Base-by-base conservation (phyloP, 2,113 vertebrate genomes). In the Todiramphus chloris region DNA sequence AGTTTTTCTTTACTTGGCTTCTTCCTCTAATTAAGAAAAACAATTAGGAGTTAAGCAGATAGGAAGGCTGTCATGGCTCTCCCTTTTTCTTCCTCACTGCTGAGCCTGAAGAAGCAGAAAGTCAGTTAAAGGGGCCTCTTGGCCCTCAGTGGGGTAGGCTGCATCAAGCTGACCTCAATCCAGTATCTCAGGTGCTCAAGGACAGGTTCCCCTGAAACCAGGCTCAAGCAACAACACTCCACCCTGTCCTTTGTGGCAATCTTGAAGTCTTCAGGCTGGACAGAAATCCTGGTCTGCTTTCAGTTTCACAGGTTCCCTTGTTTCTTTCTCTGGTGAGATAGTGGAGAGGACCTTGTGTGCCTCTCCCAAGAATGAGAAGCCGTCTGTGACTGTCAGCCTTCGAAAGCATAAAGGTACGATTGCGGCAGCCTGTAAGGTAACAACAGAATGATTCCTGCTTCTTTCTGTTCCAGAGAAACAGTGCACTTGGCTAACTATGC, bases 251-350 rank as follows among this genome's bases (percentile, higher is more conserved):
- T 59, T 12, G 4, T 80, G 46, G 18, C 46, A 81, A 2, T 56
- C 89, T 79, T 75, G 39, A 68, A 46, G 31, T 51, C 81, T 85
- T 73, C 41, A 86, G 41, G 35, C 33, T 25, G 53, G 37, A 69
- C 20, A 64, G 72, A 95, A 95, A 90, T 46, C 50, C n/a, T 76
- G 51, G 28, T 95, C 48, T 90, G 48, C 48, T 96, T 37, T 95
- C 87, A 98, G 97, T 81, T 97, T 96, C 51, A 72, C 95, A 95
- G 93, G 89, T 83, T 96, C 95, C 62, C 96, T 98, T 43, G 95
- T 97, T 88, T 96, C 97, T 63, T 97, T 98, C 69, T 91, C 58
- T 60, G 97, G 97, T n/a, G 90, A 92, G 66, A 85, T 98, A 39
- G 31, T 90, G 44, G 83, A 96, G 87, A 96, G 97, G 43, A 88